phyloP scores from a whole-genome alignment of 2,113 vertebrate species.

The Dasyornis broadbenti region DNA sequence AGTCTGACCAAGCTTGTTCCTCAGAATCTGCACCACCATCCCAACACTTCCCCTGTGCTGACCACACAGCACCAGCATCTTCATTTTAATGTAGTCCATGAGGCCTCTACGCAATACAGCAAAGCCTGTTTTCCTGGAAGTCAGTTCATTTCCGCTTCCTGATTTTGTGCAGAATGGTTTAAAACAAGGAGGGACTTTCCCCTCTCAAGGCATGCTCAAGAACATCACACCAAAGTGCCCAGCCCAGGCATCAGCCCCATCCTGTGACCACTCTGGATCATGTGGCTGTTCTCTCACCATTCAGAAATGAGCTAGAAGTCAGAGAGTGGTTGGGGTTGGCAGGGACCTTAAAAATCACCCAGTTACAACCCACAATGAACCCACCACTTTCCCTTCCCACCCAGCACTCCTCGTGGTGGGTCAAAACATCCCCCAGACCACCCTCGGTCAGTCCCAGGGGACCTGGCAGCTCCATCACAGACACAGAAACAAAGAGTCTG shows the following conservation, averaged over 20 bases:
- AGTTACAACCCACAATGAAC: accelerated
- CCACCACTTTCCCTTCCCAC: background rate
- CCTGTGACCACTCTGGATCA: background rate
- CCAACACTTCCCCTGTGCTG: background rate
- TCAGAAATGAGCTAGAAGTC: background rate
- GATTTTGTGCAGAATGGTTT: background rate
- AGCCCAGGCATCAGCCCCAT: background rate
- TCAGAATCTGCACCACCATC: accelerated
- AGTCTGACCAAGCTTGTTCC: background rate
- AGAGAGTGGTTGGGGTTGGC: background rate
- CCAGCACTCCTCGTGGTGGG: no score
- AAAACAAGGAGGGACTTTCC: background rate
- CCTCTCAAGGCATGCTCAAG: background rate
- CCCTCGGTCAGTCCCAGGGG: no score
- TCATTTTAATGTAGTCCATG: accelerated
- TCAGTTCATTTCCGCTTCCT: background rate
- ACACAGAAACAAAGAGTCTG: background rate
- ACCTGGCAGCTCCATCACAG: no score
- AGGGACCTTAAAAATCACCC: background rate
- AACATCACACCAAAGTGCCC: accelerated
- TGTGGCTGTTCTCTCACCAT: background rate
- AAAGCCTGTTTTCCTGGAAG: background rate
- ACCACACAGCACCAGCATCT: background rate
- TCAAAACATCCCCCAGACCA: accelerated
- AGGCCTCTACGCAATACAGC: accelerated